phyloP scores from a whole-genome alignment of 2,888 invertebrate genomes.

The Hydroisotoma schaefferi region DNA sequence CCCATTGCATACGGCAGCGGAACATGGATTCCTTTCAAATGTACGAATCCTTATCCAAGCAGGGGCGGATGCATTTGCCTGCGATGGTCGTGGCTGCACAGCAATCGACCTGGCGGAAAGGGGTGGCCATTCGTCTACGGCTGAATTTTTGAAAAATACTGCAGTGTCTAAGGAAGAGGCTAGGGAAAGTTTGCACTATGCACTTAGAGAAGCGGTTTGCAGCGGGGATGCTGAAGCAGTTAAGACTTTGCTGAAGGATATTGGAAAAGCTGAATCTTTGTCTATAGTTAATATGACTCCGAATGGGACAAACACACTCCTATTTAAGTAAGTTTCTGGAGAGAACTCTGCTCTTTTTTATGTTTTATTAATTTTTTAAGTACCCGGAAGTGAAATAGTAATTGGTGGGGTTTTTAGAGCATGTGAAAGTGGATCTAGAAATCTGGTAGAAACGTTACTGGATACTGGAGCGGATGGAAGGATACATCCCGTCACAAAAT shows the following conservation, averaged over 20 bases:
- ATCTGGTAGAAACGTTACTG: slow-evolving; percentile 72
- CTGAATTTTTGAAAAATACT: slow-evolving; percentile 48
- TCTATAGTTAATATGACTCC: slow-evolving; percentile 80
- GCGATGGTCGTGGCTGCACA: slow-evolving; percentile 67
- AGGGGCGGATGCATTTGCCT: slow-evolving; percentile 62
- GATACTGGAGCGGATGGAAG: slow-evolving; percentile 82
- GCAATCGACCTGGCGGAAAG: slow-evolving; percentile 70
- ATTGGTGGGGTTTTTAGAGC: too few relatives aligned
- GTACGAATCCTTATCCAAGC: slow-evolving; percentile 64
- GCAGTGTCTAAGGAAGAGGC: slow-evolving; percentile 70
- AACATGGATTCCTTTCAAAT: slow-evolving; percentile 72
- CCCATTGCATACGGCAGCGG: slow-evolving; percentile 75
- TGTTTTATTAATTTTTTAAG: slow-evolving; percentile 51
- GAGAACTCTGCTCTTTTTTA: slow-evolving; percentile 51
- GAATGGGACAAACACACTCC: slow-evolving; percentile 78
- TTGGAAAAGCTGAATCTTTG: slow-evolving; percentile 63
- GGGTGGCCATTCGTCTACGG: slow-evolving; percentile 57
- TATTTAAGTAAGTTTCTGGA: slow-evolving; percentile 68
- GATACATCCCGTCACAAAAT: slow-evolving; percentile 83
- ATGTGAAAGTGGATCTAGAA: slow-evolving; percentile 76
- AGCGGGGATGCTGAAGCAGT: slow-evolving; percentile 69
- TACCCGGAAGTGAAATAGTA: background rate
- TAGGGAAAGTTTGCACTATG: slow-evolving; percentile 68
- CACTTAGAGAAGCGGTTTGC: slow-evolving; percentile 71
- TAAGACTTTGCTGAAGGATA: slow-evolving; percentile 63